These are phyloP conservation scores for Steinernema khuongi DNA, from an alignment of 1,140 invertebrate species.

Conservation along the genomic window DNA sequence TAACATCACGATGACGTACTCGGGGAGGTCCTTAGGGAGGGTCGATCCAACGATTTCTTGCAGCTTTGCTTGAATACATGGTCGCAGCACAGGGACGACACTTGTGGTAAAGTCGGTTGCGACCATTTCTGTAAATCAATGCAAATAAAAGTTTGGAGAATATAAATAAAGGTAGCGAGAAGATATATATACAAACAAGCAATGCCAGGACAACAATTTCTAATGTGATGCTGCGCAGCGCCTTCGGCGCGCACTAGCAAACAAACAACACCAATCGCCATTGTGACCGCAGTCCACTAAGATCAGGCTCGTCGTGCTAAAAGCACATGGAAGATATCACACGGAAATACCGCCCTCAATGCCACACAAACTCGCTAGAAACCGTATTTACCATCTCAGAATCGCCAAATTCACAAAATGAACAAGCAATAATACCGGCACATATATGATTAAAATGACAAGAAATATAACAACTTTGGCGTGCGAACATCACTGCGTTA, in stretches of 20 bases:
- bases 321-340: not conserved
- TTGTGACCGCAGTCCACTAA: too few relatives aligned
- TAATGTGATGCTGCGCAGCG: not conserved
- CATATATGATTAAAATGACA: not conserved
- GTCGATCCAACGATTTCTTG: not conserved
- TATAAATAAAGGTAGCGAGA: not conserved
- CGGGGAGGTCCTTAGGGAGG: not conserved
- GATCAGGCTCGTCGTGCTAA: not conserved
- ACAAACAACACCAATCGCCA: not conserved
- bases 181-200: not conserved
- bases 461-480: not conserved
- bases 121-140: not conserved
- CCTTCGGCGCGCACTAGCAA: not conserved
- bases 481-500: not conserved
- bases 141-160: not conserved
- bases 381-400: not conserved
- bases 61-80: not conserved
- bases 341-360: too few relatives aligned
- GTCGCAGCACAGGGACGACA: not conserved
- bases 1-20: not conserved
- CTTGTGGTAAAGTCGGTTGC: not conserved
- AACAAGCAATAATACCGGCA: not conserved
- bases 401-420: not conserved
- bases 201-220: not conserved
- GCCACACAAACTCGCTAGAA: too few relatives aligned